Conservation (phyloP, 2,888 invertebrate genomes). For the Drosophila paranaensis region DNA sequence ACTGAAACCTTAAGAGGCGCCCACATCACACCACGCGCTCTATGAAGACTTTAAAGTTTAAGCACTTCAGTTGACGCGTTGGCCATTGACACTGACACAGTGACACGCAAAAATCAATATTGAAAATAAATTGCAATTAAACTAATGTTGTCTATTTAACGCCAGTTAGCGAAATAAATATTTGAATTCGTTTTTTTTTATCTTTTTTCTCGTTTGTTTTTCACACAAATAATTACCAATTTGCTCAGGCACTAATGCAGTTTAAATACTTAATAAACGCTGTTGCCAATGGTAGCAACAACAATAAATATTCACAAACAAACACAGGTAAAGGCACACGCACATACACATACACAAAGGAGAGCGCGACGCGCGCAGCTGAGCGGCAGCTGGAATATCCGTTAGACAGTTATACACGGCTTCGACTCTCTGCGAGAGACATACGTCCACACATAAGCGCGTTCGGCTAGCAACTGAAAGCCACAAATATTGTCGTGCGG, state of each 20-base stretch:
- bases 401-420: constrained; percentile 30
- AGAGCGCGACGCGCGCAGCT: constrained; percentile 74
- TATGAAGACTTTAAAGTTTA: constrained; percentile 48
- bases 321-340: constrained; percentile 6
- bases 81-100: constrained; percentile 70
- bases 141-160: constrained; percentile 33
- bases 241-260: constrained; percentile 58
- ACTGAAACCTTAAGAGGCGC: constrained; percentile 56
- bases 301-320: constrained; percentile 28
- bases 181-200: constrained; percentile 23
- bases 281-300: constrained; percentile 68
- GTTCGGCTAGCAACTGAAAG: constrained; percentile 66
- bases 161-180: constrained; percentile 28
- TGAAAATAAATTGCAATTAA: constrained; percentile 67
- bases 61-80: constrained; percentile 25
- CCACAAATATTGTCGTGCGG: constrained; percentile 58
- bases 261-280: constrained; percentile 49
- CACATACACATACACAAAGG: constrained; percentile 27
- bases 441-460: constrained; percentile 63
- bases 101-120: constrained; percentile 61
- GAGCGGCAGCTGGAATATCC: constrained; percentile 56
- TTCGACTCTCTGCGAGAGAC: constrained; percentile 27
- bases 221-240: constrained; percentile 63
- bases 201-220: constrained; percentile 33
- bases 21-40: constrained; percentile 44